Evolutionary conservation across 2,888 invertebrate genomes (phyloP).

Genomic region (Lysandra bellargus): DNA sequence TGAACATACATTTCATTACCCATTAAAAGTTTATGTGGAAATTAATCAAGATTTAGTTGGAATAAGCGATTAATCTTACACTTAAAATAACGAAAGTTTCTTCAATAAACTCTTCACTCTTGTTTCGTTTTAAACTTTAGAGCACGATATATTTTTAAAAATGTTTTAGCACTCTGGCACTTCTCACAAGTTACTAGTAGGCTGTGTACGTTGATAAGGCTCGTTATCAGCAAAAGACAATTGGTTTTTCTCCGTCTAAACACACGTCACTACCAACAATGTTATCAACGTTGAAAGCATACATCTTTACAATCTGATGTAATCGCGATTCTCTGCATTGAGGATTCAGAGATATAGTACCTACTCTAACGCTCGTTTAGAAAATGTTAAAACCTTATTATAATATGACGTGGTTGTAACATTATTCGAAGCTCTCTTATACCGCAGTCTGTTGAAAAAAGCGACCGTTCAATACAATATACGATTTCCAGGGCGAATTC

Average conservation of each 20-base stretch:
- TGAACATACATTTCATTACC: slow-evolving; percentile 8
- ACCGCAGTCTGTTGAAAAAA: too few species aligned
- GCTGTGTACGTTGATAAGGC: slow-evolving; percentile 32
- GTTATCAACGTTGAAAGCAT: slow-evolving; percentile 22
- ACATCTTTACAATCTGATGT: background rate
- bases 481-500: too few species aligned
- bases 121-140: background rate
- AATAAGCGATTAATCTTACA: background rate
- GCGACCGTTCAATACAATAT: too few species aligned
- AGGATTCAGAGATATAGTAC: background rate
- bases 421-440: too few species aligned
- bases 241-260: slow-evolving; percentile 40
- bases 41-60: background rate
- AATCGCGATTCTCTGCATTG: background rate
- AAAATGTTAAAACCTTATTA: background rate
- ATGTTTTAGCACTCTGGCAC: background rate
- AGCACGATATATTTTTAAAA: background rate
- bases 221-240: slow-evolving; percentile 40
- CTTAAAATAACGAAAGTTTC: background rate
- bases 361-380: background rate
- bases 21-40: background rate
- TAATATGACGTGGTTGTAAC: too few species aligned
- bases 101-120: background rate
- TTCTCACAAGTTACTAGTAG: background rate
- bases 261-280: slow-evolving; percentile 27